Evolutionary conservation across 1,140 invertebrate species (phyloP).

Genomic region (Dendroctonus valens): DNA sequence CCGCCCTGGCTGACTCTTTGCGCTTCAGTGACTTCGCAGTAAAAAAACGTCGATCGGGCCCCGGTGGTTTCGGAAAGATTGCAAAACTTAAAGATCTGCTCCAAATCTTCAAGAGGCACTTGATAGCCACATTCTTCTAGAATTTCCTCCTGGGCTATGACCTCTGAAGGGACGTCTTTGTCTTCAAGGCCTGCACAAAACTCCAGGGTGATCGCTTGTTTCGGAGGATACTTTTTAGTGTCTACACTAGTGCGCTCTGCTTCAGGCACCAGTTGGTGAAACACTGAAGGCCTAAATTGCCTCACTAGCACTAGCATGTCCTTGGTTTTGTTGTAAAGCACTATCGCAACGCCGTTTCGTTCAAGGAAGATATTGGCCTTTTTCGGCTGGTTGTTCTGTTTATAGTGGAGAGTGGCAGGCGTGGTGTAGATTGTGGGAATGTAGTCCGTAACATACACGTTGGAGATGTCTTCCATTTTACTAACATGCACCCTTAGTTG

Average conservation of each 20-base stretch:
- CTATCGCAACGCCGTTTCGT: conserved; percentile 75
- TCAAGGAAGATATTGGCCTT: conserved; percentile 66
- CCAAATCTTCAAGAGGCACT: conserved; percentile 69
- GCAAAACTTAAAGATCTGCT: conserved; percentile 59
- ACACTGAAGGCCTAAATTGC: conserved; percentile 87
- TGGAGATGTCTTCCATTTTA: conserved; percentile 38
- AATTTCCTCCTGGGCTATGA: conserved; percentile 86
- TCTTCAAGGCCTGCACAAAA: conserved; percentile 95
- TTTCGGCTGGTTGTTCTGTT: conserved; percentile 58
- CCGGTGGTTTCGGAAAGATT: conserved; percentile 76
- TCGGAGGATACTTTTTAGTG: conserved; percentile 67
- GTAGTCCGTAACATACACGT: conserved; percentile 38
- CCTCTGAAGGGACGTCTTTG: conserved; percentile 70
- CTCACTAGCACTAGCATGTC: conserved; percentile 81
- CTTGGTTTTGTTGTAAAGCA: conserved; percentile 78
- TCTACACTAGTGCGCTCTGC: conserved; percentile 61
- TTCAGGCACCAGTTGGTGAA: conserved; percentile 59
- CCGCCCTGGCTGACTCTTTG: conserved; percentile 70
- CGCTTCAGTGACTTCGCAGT: conserved; percentile 89
- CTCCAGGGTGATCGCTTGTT: conserved; percentile 80
- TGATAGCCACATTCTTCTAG: conserved; percentile 94
- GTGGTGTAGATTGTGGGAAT: conserved; percentile 42
- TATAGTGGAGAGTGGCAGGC: conserved; percentile 38
- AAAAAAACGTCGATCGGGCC: conserved; percentile 76
- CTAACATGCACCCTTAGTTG: neutral